Evolutionary conservation across 2,888 invertebrate species (phyloP).

Genomic region (Trichopria drosophilae): DNA sequence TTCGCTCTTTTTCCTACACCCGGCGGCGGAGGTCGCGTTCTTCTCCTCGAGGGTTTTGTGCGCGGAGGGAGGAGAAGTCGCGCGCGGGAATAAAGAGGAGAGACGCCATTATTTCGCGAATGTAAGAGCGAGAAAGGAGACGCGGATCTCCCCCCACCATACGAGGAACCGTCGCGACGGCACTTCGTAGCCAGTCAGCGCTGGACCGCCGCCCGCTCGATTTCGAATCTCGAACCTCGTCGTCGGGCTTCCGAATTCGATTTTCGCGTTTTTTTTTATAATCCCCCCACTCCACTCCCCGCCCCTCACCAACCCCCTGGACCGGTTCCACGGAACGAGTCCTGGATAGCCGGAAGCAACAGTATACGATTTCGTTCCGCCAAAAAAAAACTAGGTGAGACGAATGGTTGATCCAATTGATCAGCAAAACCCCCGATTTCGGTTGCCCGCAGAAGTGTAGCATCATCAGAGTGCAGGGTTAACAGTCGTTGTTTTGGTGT

Average conservation of each 20-base stretch:
- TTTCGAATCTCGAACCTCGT: conserved; percentile 42
- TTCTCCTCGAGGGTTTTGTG: too few species aligned
- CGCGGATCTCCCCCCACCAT: conserved; percentile 25
- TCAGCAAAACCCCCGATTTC: too few species aligned
- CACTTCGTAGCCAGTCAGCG: conserved; percentile 58
- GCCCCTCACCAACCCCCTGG: conserved; percentile 10
- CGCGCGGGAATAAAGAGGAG: conserved; percentile 34
- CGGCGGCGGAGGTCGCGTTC: too few species aligned
- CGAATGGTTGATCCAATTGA: too few species aligned
- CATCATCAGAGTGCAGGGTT: conserved; percentile 3
- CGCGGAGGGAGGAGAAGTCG: conserved; percentile 20
- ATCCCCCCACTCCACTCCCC: conserved; percentile 7
- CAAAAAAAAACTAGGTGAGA: too few species aligned
- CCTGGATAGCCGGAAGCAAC: too few species aligned
- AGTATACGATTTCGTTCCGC: too few species aligned
- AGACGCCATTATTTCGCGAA: conserved; percentile 6
- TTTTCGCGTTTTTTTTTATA: too few species aligned
- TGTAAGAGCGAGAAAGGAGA: conserved; percentile 28
- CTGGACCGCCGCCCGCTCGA: conserved; percentile 58
- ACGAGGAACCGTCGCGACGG: conserved; percentile 48
- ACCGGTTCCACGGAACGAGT: conserved; percentile 15
- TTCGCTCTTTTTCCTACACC: too few species aligned
- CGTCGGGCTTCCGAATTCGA: conserved; percentile 31
- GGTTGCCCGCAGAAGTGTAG: background rate
- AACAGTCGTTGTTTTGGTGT: too few species aligned